These are phyloP conservation scores for Bellardia pandia DNA, from an alignment of 2,888 invertebrate species.

Conservation along the genomic window DNA sequence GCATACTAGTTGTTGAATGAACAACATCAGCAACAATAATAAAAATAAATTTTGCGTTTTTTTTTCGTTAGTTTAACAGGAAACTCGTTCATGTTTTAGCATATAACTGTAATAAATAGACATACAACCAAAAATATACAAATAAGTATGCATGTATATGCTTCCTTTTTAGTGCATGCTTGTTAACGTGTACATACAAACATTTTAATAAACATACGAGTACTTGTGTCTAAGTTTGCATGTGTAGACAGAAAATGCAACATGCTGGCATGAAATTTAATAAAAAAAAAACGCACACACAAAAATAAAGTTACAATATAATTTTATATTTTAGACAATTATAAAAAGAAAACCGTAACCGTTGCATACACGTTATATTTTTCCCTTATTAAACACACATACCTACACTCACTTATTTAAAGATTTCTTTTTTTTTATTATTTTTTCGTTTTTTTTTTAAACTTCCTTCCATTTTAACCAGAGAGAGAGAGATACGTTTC, in stretches of 20 bases:
- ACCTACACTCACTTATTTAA: slow-evolving; percentile 11
- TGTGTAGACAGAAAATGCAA: slow-evolving; percentile 41
- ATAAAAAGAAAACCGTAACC: slow-evolving; percentile 30
- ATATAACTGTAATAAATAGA: slow-evolving; percentile 42
- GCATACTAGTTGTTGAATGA: slow-evolving; percentile 29
- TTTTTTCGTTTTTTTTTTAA: slow-evolving; percentile 17
- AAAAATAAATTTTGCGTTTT: neutral
- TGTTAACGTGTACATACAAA: slow-evolving; percentile 31
- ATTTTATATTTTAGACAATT: slow-evolving; percentile 58
- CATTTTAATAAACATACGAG: neutral
- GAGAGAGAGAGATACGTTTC: slow-evolving; percentile 42
- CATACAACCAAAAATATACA: neutral
- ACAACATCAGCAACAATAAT: neutral
- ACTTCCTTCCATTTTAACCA: slow-evolving; percentile 60
- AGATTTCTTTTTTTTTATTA: slow-evolving; percentile 5
- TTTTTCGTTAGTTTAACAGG: slow-evolving; percentile 60
- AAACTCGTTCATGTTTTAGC: slow-evolving; percentile 69
- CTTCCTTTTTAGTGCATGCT: slow-evolving; percentile 48
- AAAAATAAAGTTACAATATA: slow-evolving; percentile 42
- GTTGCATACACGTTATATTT: slow-evolving; percentile 14
- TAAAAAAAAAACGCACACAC: slow-evolving; percentile 4
- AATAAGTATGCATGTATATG: neutral
- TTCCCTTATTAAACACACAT: slow-evolving; percentile 22
- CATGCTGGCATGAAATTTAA: slow-evolving; percentile 54
- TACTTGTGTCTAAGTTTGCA: neutral